Percentiles rank a stretch among this genome's conserved stretches.
These are phyloP conservation scores for Oceanites oceanicus DNA, from an alignment of 2,113 vertebrate genomes.

Conservation along the genomic window DNA sequence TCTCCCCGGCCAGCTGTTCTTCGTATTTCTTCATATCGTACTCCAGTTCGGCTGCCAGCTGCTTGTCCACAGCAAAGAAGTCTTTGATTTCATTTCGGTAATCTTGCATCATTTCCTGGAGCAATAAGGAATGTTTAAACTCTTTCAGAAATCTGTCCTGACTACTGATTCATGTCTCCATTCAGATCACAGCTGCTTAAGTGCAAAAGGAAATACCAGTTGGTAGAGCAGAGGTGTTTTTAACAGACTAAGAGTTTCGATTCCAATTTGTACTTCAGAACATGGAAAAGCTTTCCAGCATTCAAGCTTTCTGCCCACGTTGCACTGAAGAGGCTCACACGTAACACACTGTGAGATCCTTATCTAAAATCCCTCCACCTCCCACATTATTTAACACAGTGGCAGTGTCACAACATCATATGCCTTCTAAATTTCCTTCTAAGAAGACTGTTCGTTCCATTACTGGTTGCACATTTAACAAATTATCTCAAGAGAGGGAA, in stretches of 20 bases:
- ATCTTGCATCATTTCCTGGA: conserved; percentile 91
- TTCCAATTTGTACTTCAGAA: conserved; percentile 30
- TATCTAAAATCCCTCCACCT: conserved; percentile 20
- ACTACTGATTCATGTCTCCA: conserved; percentile 39
- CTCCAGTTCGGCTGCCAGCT: conserved; percentile 90
- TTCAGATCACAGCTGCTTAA: conserved; percentile 61
- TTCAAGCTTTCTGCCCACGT: conserved; percentile 18
- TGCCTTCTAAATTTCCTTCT: conserved; percentile 2
- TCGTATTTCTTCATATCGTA: conserved; percentile 88
- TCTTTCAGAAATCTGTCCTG: conserved; percentile 22
- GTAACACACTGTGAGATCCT: background rate
- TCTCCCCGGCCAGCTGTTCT: conserved; percentile 76
- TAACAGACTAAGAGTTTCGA: conserved; percentile 38
- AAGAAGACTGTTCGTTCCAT: background rate
- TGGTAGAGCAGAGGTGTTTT: conserved; percentile 67
- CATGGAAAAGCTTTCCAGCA: background rate
- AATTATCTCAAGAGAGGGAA: background rate
- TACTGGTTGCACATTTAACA: background rate
- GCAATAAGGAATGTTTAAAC: background rate
- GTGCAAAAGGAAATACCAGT: conserved; percentile 60
- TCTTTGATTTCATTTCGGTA: conserved; percentile 89
- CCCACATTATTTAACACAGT: conserved; percentile 31
- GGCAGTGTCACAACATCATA: conserved; percentile 26
- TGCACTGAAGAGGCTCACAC: conserved; percentile 22
- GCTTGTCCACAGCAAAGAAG: conserved; percentile 88